phyloP scores from a whole-genome alignment of 2,888 invertebrate genomes.

The Leucozona laternaria region DNA sequence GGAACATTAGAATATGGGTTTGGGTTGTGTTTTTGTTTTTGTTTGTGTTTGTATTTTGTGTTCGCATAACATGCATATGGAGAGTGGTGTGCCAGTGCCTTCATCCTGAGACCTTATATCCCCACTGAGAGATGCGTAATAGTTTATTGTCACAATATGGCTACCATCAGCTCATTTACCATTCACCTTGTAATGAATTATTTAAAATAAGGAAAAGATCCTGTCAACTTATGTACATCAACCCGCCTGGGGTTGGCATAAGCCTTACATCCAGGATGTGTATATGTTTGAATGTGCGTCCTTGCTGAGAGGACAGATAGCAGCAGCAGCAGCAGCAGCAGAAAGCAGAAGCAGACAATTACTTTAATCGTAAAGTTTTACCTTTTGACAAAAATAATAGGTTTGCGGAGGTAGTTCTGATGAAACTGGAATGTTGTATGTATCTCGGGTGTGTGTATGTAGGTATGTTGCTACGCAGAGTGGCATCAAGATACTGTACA shows the following conservation, averaged over 20 bases:
- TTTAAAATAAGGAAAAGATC: constrained; percentile 59
- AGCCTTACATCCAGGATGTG: constrained; percentile 4
- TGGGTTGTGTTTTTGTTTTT: no score
- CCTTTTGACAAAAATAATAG: constrained; percentile 51
- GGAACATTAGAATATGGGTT: constrained; percentile 51
- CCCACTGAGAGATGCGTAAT: constrained; percentile 18
- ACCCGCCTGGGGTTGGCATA: not conserved
- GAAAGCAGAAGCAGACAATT: constrained; percentile 20
- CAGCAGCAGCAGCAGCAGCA: not conserved
- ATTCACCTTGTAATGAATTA: constrained; percentile 57
- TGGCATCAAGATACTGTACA: constrained; percentile 20
- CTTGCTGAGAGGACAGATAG: constrained; percentile 29
- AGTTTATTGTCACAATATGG: constrained; percentile 61
- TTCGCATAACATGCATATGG: no score
- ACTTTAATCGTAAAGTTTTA: constrained; percentile 62
- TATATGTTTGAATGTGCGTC: constrained; percentile 1
- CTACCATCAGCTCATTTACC: constrained; percentile 25
- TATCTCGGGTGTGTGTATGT: not conserved
- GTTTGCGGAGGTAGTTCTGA: constrained; percentile 26
- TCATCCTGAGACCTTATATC: not conserved
- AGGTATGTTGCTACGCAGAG: not conserved
- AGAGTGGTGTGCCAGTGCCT: not conserved
- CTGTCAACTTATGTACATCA: constrained; percentile 63
- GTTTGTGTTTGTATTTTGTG: no score
- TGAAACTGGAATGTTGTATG: not conserved